Evolutionary conservation across 2,113 vertebrate species (phyloP).

Genomic region (Candoia aspera): DNA sequence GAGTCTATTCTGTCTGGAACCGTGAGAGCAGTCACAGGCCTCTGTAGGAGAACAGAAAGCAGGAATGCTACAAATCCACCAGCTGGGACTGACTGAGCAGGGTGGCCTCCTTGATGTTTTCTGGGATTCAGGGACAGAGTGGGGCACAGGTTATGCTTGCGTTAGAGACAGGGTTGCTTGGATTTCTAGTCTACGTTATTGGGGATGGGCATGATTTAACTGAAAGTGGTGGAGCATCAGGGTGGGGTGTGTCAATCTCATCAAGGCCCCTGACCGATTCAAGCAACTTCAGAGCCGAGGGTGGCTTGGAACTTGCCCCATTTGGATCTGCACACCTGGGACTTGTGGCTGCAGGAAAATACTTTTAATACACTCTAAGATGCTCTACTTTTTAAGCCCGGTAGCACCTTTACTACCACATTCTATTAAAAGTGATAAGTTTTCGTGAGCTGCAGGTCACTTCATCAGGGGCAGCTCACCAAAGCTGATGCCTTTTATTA

Average conservation of each 20-base stretch:
- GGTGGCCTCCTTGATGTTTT: background rate
- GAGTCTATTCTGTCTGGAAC: background rate
- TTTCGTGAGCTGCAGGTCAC: too few species aligned
- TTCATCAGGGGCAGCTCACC: too few species aligned
- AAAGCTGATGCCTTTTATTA: too few species aligned
- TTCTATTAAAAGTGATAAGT: too few species aligned
- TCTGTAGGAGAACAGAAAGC: background rate
- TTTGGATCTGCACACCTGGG: too few species aligned
- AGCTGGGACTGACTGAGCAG: background rate
- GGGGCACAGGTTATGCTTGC: background rate
- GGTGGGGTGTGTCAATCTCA: background rate
- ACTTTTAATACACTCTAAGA: background rate
- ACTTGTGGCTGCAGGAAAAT: background rate
- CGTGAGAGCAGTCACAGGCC: background rate
- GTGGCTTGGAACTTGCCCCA: background rate
- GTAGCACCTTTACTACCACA: background rate
- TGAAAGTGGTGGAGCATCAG: background rate
- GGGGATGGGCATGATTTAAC: background rate
- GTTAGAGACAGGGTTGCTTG: rapidly evolving
- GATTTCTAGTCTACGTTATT: too few species aligned
- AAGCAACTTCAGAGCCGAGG: background rate
- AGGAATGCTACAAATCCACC: too few species aligned
- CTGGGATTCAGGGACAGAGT: background rate
- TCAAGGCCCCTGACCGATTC: too few species aligned
- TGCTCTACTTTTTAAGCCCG: background rate